Evolutionary conservation across 2,888 invertebrate genomes (phyloP), one percentile per base, ranked within the genome.

Genomic region (Cotesia congregata): DNA sequence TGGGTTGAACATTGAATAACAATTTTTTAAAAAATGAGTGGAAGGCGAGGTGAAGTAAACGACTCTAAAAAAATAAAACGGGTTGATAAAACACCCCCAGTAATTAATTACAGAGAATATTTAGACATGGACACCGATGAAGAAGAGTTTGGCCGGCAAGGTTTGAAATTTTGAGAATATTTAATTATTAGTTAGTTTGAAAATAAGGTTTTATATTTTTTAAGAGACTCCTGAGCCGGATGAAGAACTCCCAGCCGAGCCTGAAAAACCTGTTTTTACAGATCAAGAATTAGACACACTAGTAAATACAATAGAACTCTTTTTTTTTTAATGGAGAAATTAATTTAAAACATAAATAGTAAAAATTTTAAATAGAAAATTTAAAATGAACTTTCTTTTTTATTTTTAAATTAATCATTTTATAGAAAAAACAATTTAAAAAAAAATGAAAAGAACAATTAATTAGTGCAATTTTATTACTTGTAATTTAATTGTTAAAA

Each of bases 201-300:
- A 30, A 20, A 17, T 2, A 4, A 15, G 40, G 20, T 74, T 40
- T 62, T n/a, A 40, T 65, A 64, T 65, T 73, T 65, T 72, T 65
- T 81, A 80, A 89, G 89, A 88, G 79, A 87, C 85, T 68, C 85
- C 86, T 15, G 91, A 91, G 83, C 87, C 85, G 50, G 89, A 88
- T 79, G 88, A 88, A 75, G 90, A 91, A 74, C 81, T 81, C 60
- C 81, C 85, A 41, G 72, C 81, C 5, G 88, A 90, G 70, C 92
- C 92, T 0, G 91, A 91, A 39, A 92, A 92, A 77, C 93, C 94
- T 0, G 89, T 91, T 0, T 95, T 94, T 82, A 90, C 91, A 0
- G 91, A 92, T 0, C 92, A 93, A 80, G 94, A 95, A 71, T 83
- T 95, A 50, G 84, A 91, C 9, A 90, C 90, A 64, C 88, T 95